Conservation (phyloP, 2,113 vertebrate genomes). For the Charina bottae region DNA sequence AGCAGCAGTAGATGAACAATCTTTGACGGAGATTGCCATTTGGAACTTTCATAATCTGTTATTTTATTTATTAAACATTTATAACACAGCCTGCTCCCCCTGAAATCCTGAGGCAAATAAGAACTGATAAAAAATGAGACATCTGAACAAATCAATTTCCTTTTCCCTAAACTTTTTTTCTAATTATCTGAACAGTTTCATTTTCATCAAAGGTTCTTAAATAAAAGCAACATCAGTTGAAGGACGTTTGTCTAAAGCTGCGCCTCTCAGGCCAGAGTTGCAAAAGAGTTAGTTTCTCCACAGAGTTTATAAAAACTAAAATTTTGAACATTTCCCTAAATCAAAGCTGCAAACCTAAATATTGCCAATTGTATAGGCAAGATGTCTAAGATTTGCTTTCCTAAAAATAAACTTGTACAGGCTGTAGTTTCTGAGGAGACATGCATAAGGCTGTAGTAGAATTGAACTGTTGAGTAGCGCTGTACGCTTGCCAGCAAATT, state of each 20-base stretch:
- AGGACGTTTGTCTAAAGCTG: neutral
- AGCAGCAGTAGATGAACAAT: neutral
- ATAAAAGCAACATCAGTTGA: neutral
- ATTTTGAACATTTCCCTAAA: neutral
- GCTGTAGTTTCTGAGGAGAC: neutral
- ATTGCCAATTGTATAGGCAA: neutral
- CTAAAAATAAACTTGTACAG: neutral
- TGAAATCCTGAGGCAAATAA: neutral
- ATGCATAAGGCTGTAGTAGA: neutral
- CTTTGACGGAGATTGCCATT: neutral
- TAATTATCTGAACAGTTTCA: neutral
- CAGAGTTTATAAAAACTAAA: neutral
- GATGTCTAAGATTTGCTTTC: neutral
- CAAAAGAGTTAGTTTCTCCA: neutral
- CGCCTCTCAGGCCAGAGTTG: neutral
- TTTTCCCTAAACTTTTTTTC: neutral
- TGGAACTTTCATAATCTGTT: neutral
- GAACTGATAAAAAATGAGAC: neutral
- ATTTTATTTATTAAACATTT: neutral
- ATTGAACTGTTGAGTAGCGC: neutral
- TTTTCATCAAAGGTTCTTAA: neutral
- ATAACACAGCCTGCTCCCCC: too few species aligned
- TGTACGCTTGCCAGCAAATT: neutral
- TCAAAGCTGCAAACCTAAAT: neutral
- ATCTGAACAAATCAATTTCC: neutral